Evolutionary conservation across 2,113 vertebrate genomes (phyloP), one percentile per base, ranked within the genome.

Genomic region (Dromaius novaehollandiae): DNA sequence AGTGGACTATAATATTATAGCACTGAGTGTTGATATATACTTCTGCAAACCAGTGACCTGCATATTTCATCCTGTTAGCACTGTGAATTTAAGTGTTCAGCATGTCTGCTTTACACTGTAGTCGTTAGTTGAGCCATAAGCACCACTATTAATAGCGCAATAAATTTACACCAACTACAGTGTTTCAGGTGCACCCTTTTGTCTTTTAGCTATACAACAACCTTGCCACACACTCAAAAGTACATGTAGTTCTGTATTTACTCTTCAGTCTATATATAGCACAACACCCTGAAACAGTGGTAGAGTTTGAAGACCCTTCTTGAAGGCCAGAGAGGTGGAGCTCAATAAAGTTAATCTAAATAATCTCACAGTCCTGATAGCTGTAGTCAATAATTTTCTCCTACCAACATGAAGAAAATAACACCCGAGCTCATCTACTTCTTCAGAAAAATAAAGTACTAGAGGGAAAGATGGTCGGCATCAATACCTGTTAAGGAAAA

Each of bases 391-490:
- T 53, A 55, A 19, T 34, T 55, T 53, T 44, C 30, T 81, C 3
- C 19, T 51, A 4, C 58, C 22, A 63, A 60, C 4, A 20, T 44
- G 44, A 90, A 87, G 61, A 81, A 92, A 93, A 73, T 82, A 58
- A 21, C 89, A 77, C 24, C 84, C 36, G 44, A 76, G 30, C 24
- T 91, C 26, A 85, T 79, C 15, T 89, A 6, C 48, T 89, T 4
- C 74, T 96, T 90, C 16, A 44, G 30, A 50, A 96, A 73, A 91
- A 60, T 11, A 74, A 85, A 91, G 17, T 34, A 17, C 48, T 46
- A 61, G 66, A 34, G 6, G 25, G 15, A 40, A 85, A 73, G 73
- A 63, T 86, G 55, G 58, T 85, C 38, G 55, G 32, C 20, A 38
- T 44, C 10, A 10, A 32, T 66, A 44, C n/a, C 32, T 76, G 81